Evolutionary conservation across 2,888 invertebrate species (phyloP).

Genomic region (Thymelicus acteon): DNA sequence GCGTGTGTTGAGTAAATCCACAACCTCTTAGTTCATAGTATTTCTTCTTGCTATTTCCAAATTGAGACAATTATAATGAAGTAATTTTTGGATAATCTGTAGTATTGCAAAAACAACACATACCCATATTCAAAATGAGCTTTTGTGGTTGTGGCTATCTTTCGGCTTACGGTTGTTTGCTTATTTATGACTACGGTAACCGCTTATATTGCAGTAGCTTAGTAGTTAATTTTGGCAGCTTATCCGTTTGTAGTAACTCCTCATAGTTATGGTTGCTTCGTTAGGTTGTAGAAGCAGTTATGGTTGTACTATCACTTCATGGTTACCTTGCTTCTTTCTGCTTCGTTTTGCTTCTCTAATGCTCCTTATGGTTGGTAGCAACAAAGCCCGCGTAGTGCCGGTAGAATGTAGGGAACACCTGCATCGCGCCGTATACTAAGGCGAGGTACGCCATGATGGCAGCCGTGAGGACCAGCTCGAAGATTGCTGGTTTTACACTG

Average conservation of each 20-base stretch:
- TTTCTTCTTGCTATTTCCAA: no score
- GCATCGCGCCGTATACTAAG: slow-evolving; percentile 92
- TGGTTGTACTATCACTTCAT: neutral
- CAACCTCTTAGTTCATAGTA: no score
- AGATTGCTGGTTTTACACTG: slow-evolving; percentile 98
- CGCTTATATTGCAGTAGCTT: neutral
- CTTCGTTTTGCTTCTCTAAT: slow-evolving; percentile 51
- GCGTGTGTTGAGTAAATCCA: no score
- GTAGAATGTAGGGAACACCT: slow-evolving; percentile 88
- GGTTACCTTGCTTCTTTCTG: neutral
- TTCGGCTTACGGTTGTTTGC: no score
- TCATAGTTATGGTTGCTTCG: neutral
- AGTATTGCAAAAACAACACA: neutral
- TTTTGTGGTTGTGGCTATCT: no score
- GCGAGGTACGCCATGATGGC: slow-evolving; percentile 93
- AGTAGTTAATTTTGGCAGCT: no score
- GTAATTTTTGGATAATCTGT: no score
- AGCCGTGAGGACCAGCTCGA: slow-evolving; percentile 96
- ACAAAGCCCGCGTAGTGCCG: slow-evolving; percentile 84
- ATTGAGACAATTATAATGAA: no score
- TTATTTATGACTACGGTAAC: neutral
- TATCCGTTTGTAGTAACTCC: no score
- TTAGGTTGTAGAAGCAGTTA: neutral
- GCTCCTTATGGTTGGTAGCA: slow-evolving; percentile 70
- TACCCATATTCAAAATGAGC: neutral